A percentile compares a stretch with the other conserved stretches of the same genome.
Evolutionary conservation across 2,888 invertebrate species (phyloP).

Genomic region (Tinea trinotella): DNA sequence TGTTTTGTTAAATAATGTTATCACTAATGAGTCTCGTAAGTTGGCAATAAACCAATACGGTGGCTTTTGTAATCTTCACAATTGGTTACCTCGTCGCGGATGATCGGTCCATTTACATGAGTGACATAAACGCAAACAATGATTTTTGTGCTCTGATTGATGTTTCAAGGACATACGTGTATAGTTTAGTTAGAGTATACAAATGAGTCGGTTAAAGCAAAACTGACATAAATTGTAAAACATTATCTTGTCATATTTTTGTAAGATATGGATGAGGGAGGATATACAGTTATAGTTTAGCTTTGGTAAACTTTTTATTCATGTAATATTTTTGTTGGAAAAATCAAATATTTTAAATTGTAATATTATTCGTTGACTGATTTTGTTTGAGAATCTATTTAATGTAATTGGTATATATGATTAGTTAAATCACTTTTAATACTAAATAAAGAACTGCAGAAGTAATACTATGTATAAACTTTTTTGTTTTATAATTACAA

Average conservation of each 20-base stretch:
- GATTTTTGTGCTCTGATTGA: constrained; percentile 6
- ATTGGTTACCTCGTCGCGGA: constrained; percentile 21
- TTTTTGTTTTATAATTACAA: no score
- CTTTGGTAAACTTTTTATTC: no score
- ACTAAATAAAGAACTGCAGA: no score
- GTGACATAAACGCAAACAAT: constrained; percentile 15
- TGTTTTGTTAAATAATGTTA: constrained; percentile 6
- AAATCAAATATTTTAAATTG: no score
- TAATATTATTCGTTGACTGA: no score
- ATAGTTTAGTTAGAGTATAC: no score
- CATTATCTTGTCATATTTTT: neutral
- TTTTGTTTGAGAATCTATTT: no score
- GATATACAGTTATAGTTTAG: neutral
- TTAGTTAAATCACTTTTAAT: no score
- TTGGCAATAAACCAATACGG: neutral
- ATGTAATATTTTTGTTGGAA: no score
- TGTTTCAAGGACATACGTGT: constrained; percentile 16
- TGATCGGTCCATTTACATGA: constrained; percentile 21
- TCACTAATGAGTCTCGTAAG: constrained; percentile 2
- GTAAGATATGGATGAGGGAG: neutral
- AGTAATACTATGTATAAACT: no score
- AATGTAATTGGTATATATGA: no score
- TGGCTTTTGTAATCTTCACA: constrained; percentile 18
- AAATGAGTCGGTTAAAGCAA: constrained; percentile 8
- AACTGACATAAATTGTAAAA: constrained; percentile 6